Conservation (phyloP, 2,888 invertebrate species). For the Drosophila niveifrons region DNA sequence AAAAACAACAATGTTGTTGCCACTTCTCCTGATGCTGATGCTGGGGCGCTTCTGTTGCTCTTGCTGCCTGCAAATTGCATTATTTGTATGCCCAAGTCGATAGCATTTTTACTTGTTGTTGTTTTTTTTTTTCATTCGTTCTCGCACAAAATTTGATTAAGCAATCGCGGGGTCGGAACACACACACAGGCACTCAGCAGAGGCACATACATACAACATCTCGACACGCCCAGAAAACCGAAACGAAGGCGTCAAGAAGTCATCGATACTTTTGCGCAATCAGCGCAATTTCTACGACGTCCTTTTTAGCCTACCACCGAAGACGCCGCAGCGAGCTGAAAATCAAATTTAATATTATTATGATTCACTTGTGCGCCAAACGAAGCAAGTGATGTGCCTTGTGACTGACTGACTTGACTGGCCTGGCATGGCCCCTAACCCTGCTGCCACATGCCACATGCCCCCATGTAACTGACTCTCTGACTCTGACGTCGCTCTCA, state of each 20-base stretch:
- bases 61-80: slow-evolving; percentile 68
- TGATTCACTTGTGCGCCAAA: slow-evolving; percentile 80
- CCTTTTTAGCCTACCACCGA: slow-evolving; percentile 49
- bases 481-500: slow-evolving; percentile 17
- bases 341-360: slow-evolving; percentile 82
- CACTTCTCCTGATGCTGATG: slow-evolving; percentile 21
- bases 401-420: slow-evolving; percentile 34
- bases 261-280: slow-evolving; percentile 82
- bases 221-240: slow-evolving; percentile 51
- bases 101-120: slow-evolving; percentile 40
- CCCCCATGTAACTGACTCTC: slow-evolving; percentile 25
- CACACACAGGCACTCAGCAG: slow-evolving; percentile 46
- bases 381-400: slow-evolving; percentile 76
- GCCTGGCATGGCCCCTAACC: background rate
- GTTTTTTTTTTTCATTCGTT: slow-evolving; percentile 17
- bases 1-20: slow-evolving; percentile 63
- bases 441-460: background rate
- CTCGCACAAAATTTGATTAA: slow-evolving; percentile 54
- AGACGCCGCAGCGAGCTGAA: slow-evolving; percentile 63
- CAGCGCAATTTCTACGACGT: slow-evolving; percentile 73
- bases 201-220: slow-evolving; percentile 2
- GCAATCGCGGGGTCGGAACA: slow-evolving; percentile 30
- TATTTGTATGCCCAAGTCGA: slow-evolving; percentile 65
- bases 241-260: slow-evolving; percentile 63
- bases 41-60: slow-evolving; percentile 32